Base-by-base conservation (phyloP, 1,140 invertebrate species). In the Campoletis sonorensis region DNA sequence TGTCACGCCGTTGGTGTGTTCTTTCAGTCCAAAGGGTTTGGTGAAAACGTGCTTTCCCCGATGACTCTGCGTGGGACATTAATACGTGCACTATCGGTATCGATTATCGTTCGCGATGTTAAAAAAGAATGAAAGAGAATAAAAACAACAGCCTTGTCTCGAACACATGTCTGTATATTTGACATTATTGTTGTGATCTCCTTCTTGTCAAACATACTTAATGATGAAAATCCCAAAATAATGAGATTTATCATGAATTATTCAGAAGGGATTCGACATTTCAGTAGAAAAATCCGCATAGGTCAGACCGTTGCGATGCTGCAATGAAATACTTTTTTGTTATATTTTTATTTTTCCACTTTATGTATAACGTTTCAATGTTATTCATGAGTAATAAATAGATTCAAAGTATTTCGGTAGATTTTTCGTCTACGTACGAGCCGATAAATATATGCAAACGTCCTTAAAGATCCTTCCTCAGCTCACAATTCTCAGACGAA, bases 401-500 rank as follows among this genome's bases (percentile, higher is more conserved):
- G 16, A 70, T 70, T 2, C 26, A 10, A 11, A 70, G 18, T 21
- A 27, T 33, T 23, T 54, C 5, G 15, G 51, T 54, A 45, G 51
- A 2, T 54, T 51, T n/a, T 18, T 18, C 2, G 4, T 54, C 21
- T 58, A 58, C 23, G 13, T 4, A 51, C 4, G 37, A 58, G 18
- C 51, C 49, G 4, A 54, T 4, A 54, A 21, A 58, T 58, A 81
- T 79, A 64, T 13, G n/a, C 23, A 27, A 3, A 26, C n/a, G 23
- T 64, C 0, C 2, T 64, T 64, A 64, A 23, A 23, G 18, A 2
- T 8, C 51, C 40, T 40, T 40, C 26, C 13, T 37, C 30, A 26
- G 75, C 11, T 75, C 30, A 30, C 23, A 68, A 33, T 33, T 58
- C 45, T 58, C 15, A 23, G 45, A 68, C 79, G 71, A 84, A 84